A percentile compares a stretch with the other conserved stretches of the same genome.
These are phyloP conservation scores for Phalacrocorax aristotelis DNA, from an alignment of 2,113 vertebrate species.

Conservation along the genomic window DNA sequence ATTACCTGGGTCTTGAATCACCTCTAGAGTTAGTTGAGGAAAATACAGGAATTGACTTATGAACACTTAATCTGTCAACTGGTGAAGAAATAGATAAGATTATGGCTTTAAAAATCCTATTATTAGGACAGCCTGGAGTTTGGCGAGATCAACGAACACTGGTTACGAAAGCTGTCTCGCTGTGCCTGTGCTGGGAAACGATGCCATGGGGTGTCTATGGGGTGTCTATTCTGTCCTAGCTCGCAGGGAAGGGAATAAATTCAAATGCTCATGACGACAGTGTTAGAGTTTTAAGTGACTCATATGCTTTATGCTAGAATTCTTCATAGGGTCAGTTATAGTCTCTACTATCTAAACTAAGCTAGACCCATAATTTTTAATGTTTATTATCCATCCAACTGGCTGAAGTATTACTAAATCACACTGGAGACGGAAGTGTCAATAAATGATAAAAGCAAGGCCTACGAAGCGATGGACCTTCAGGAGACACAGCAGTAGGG, in stretches of 20 bases:
- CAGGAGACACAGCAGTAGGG: background rate
- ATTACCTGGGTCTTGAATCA: background rate
- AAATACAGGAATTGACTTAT: background rate
- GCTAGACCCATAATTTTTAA: background rate
- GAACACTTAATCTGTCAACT: background rate
- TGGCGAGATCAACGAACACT: background rate
- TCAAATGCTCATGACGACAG: background rate
- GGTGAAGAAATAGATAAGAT: background rate
- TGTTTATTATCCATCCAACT: background rate
- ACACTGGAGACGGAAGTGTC: background rate
- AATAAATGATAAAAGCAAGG: background rate
- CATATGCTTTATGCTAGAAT: background rate
- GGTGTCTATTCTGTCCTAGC: background rate
- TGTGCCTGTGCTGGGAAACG: background rate
- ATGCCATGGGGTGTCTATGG: background rate
- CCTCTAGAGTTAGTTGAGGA: background rate
- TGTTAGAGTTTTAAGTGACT: background rate
- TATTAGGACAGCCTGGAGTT: background rate
- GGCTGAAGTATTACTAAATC: background rate
- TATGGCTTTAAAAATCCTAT: background rate
- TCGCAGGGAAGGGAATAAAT: background rate
- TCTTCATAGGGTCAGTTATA: background rate
- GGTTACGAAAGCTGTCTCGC: fast-evolving
- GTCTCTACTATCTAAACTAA: background rate
- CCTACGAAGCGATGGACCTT: background rate